Base-by-base conservation (phyloP, 1,140 invertebrate genomes). In the Aphelinus certus region DNA sequence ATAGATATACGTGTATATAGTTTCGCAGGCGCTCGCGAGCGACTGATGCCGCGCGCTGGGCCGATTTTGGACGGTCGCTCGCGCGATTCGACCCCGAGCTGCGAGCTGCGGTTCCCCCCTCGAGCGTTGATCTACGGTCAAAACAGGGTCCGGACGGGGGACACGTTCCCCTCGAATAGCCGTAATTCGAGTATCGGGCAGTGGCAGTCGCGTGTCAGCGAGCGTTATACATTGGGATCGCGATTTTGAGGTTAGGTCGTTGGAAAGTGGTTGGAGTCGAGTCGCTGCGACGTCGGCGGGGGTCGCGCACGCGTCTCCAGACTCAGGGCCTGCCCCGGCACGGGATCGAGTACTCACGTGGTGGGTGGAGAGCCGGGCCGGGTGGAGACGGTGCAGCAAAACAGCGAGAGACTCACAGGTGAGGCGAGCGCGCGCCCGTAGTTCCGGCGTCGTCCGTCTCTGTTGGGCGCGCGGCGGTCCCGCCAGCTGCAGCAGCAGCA, bases 221-320 rank as follows among this genome's bases (percentile, higher is more conserved):
- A 26, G 26, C 26, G 26, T 26, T 26, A 26, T 26, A 26, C 26
- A 26, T 26, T 26, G 26, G 26, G 26, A 26, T 0, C 26, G 6
- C 46, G 58, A 75, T 81, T 85, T 86, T 82, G 81, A 86, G 85
- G 85, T 86, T 86, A 86, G 76, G 57, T 80, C 71, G 26, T 26
- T 26, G 26, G 26, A 26, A 26, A 26, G 26, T 26, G 26, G 26
- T 26, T 26, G 26, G 26, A 26, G 26, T 45, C 7, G 5, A 3
- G 53, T 67, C 48, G 61, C 1, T 53, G 4, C 46, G 7, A n/a
- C 1, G 5, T 10, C 1, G 7, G 3, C 55, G 0, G 9, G 7
- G 1, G 2, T 26, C 7, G 2, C 2, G 45, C 56, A 61, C 58
- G n/a, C 49, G 48, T 55, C 72, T 71, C 26, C 26, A 26, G 26